These are phyloP conservation scores for Coilia nasus DNA, from an alignment of 2,797 vertebrate genomes.

Conservation along the genomic window DNA sequence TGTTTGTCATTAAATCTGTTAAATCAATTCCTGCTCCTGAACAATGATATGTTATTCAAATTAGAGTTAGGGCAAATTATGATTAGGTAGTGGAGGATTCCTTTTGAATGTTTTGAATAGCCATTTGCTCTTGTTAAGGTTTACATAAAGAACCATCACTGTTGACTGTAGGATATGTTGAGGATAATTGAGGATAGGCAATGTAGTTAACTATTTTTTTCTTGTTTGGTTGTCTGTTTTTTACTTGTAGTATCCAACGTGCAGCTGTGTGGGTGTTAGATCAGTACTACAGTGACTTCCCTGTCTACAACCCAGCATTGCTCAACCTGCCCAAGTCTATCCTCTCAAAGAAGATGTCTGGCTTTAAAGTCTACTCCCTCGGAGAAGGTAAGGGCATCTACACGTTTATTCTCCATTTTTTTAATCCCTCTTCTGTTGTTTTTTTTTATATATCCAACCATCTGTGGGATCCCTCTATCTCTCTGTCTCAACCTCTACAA, in stretches of 20 bases:
- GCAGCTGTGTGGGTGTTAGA: conserved; percentile 92
- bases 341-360: conserved; percentile 92
- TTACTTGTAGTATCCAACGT: conserved; percentile 83
- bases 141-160: not conserved
- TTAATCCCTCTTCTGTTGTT: conserved; percentile 16
- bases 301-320: conserved; percentile 90
- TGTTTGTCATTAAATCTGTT: too few relatives aligned
- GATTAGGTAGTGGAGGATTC: not conserved
- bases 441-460: too few relatives aligned
- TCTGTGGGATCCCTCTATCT: not conserved
- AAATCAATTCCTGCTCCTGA: not conserved
- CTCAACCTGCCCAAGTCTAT: conserved; percentile 94
- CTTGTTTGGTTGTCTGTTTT: not conserved
- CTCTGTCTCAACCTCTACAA: not conserved
- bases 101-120: not conserved
- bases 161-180: not conserved
- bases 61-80: not conserved
- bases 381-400: conserved; percentile 80
- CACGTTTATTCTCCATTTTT: conserved; percentile 14
- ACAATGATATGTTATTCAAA: not conserved
- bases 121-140: not conserved
- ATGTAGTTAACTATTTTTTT: not conserved
- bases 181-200: not conserved
- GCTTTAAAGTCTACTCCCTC: conserved; percentile 93
- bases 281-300: conserved; percentile 94